phyloP scores from a whole-genome alignment of 2,113 vertebrate genomes.

The Camelus dromedarius region DNA sequence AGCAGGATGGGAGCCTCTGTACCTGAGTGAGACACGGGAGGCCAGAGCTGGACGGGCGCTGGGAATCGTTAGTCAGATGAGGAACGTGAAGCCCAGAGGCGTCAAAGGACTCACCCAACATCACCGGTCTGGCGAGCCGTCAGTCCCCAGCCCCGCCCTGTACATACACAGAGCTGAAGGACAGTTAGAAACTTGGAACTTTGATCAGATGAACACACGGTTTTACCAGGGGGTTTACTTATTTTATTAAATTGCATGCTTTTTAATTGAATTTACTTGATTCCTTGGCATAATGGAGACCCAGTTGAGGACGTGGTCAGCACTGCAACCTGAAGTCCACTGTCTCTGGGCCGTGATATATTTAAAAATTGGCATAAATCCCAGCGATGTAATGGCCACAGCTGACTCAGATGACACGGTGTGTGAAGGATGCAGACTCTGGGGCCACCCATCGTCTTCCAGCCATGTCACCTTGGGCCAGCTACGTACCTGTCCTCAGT shows the following conservation, averaged over 20 bases:
- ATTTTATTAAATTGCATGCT: neutral
- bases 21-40: too few relatives aligned
- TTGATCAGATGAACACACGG: neutral
- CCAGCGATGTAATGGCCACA: neutral
- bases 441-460: neutral
- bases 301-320: neutral
- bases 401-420: accelerated
- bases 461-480: neutral
- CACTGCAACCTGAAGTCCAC: neutral
- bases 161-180: accelerated
- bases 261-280: neutral
- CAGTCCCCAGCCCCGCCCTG: neutral
- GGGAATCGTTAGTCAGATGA: neutral
- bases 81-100: neutral
- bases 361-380: neutral
- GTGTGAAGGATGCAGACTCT: neutral
- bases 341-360: neutral
- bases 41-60: accelerated
- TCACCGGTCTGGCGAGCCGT: neutral
- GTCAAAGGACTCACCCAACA: too few relatives aligned
- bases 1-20: neutral
- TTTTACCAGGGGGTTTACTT: neutral
- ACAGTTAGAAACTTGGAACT: neutral
- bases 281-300: neutral
- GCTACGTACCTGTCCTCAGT: neutral